Conservation (phyloP, 2,113 vertebrate species). For the Macrotis lagotis region DNA sequence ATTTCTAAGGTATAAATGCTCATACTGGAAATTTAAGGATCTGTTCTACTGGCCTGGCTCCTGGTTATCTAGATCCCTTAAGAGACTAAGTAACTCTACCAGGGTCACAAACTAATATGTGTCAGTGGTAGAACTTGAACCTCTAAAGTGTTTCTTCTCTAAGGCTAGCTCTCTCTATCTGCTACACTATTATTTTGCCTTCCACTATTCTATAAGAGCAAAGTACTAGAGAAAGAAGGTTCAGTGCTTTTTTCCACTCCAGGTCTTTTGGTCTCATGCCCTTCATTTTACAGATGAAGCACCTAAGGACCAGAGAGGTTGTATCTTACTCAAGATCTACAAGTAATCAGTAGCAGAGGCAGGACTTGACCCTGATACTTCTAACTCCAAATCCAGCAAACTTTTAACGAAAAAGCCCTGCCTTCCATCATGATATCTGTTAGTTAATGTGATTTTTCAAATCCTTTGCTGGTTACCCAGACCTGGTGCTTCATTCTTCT, state of each 20-base stretch:
- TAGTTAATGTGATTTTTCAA: background rate
- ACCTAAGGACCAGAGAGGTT: background rate
- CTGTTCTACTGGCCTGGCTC: background rate
- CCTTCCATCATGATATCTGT: background rate
- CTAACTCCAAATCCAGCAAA: background rate
- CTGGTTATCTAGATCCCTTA: background rate
- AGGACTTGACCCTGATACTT: background rate
- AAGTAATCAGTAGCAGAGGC: background rate
- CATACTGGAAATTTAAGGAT: background rate
- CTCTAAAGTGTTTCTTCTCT: background rate
- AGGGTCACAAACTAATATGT: background rate
- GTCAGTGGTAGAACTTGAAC: background rate
- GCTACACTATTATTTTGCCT: background rate
- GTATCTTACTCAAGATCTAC: background rate
- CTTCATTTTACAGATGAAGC: background rate
- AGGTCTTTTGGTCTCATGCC: background rate
- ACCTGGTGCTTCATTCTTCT: background rate
- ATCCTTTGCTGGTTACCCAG: background rate
- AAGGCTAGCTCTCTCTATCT: background rate
- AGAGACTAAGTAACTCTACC: background rate
- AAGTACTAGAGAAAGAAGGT: background rate
- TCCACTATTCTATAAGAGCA: background rate
- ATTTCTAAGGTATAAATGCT: background rate
- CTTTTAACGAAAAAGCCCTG: background rate
- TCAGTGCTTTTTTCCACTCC: background rate